Conservation (phyloP, 2,797 vertebrate species). For the Alectoris magna region DNA sequence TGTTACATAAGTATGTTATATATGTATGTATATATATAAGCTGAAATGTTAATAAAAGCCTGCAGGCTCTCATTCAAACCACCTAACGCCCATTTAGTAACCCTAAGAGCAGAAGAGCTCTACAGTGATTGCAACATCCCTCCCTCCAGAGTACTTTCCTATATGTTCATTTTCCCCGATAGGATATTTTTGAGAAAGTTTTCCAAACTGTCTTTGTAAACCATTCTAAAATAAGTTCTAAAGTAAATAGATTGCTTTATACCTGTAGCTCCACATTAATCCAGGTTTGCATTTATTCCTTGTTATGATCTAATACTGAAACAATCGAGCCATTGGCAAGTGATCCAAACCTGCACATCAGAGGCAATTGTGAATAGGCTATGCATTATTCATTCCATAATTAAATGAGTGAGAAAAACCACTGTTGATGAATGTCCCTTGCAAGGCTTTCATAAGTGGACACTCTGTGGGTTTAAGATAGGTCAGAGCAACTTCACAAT, state of each 20-base stretch:
- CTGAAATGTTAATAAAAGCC: neutral
- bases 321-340: neutral
- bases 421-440: neutral
- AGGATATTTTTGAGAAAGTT: neutral
- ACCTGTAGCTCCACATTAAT: neutral
- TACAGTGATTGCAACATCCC: neutral
- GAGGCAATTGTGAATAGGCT: neutral
- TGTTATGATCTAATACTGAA: neutral
- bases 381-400: neutral
- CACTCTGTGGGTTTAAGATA: neutral
- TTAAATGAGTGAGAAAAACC: neutral
- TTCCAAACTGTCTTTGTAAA: neutral
- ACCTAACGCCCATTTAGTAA: neutral
- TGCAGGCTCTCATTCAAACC: neutral
- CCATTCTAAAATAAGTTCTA: neutral
- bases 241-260: neutral
- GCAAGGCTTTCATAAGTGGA: neutral
- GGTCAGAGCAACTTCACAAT: neutral
- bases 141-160: neutral
- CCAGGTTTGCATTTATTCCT: neutral
- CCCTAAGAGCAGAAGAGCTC: neutral
- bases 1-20: neutral
- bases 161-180: neutral
- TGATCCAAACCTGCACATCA: neutral
- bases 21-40: fast-evolving